phyloP scores from a whole-genome alignment of 2,888 invertebrate species.

The Lamellibrachia satsuma region DNA sequence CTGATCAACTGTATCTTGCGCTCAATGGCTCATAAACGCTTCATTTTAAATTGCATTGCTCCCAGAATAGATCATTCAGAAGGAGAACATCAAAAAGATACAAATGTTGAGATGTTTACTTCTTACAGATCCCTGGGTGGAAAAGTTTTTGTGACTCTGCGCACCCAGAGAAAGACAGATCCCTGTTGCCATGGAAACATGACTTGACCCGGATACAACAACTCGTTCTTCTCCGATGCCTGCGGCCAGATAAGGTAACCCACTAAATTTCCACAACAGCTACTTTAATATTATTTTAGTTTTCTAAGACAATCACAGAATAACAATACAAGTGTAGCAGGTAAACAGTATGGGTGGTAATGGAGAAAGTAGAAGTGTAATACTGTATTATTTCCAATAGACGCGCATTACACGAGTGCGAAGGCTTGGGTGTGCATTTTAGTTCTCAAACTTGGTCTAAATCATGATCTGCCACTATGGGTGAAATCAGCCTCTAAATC shows the following conservation, averaged over 20 bases:
- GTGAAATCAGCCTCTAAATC: too few relatives aligned
- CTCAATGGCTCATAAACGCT: background rate
- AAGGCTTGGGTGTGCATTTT: too few relatives aligned
- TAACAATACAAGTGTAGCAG: too few relatives aligned
- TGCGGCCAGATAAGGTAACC: constrained; percentile 58
- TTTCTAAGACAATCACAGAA: background rate
- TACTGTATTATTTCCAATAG: too few relatives aligned
- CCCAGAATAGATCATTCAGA: background rate
- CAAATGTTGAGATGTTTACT: constrained; percentile 14
- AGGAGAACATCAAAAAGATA: too few relatives aligned
- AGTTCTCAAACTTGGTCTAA: too few relatives aligned
- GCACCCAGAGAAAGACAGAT: constrained; percentile 75
- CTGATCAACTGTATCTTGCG: background rate
- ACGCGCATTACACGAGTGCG: too few relatives aligned
- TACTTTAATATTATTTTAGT: background rate
- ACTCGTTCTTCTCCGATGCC: constrained; percentile 70
- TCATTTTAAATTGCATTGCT: background rate
- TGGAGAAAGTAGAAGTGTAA: too few relatives aligned
- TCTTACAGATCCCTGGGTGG: constrained; percentile 71
- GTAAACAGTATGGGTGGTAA: too few relatives aligned
- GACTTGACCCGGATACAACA: constrained; percentile 72
- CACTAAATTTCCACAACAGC: background rate
- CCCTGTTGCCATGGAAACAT: constrained; percentile 76
- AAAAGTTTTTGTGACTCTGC: constrained; percentile 80
- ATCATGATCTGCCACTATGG: too few relatives aligned